phyloP scores from a whole-genome alignment of 2,113 vertebrate species.

The Alexandromys fortis region DNA sequence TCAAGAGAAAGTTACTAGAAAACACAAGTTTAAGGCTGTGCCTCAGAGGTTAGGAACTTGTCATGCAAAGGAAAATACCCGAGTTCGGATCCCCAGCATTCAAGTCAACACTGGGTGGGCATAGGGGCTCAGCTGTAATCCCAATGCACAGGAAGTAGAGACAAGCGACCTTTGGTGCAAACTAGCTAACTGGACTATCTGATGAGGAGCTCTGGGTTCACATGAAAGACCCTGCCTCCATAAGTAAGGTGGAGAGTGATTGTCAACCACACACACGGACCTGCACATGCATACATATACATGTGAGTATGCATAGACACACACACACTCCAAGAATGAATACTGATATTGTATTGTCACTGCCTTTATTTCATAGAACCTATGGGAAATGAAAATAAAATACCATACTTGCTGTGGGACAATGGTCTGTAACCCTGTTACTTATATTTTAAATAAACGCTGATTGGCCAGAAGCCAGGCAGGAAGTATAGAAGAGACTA shows the following conservation, averaged over 20 bases:
- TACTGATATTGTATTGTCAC: neutral
- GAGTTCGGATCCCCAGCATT: neutral
- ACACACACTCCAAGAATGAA: neutral
- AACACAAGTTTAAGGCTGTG: neutral
- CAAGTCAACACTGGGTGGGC: neutral
- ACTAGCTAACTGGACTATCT: too few species aligned
- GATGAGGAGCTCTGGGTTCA: neutral
- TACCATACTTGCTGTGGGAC: neutral
- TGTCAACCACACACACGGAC: neutral
- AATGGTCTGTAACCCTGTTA: too few species aligned
- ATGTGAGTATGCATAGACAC: neutral
- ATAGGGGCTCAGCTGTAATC: neutral
- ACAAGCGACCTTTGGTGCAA: too few species aligned
- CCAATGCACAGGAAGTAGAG: neutral
- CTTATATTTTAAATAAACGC: too few species aligned
- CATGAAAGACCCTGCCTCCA: neutral
- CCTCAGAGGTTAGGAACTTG: neutral
- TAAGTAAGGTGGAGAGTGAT: neutral
- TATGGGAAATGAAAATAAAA: constrained; percentile 49
- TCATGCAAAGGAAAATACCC: neutral
- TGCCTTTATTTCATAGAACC: constrained; percentile 38
- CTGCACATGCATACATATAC: neutral
- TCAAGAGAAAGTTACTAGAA: neutral
- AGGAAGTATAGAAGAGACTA: too few species aligned
- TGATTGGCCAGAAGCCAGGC: too few species aligned